These are phyloP conservation scores for Agapostemon virescens DNA, from an alignment of 2,888 invertebrate genomes.

Conservation along the genomic window DNA sequence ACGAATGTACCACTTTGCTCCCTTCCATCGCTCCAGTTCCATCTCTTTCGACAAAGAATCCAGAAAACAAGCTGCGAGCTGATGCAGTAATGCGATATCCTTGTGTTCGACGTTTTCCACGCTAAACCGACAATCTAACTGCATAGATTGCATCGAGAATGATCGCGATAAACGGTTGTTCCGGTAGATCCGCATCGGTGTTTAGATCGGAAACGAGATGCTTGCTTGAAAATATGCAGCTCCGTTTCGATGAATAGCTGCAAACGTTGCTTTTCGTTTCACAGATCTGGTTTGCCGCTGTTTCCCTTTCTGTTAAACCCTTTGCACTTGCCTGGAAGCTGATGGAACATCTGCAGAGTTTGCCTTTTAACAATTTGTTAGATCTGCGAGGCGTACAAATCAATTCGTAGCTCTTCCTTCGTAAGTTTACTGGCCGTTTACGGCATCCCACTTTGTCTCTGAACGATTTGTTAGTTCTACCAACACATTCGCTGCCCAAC, in stretches of 20 bases:
- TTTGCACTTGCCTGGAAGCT: background rate
- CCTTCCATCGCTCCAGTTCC: conserved; percentile 11
- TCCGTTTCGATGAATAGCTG: conserved; percentile 33
- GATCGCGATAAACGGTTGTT: conserved; percentile 24
- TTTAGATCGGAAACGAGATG: background rate
- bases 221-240: conserved; percentile 9
- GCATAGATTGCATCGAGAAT: conserved; percentile 8
- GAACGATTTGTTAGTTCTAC: no score
- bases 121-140: background rate
- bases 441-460: no score
- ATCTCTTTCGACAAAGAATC: conserved; percentile 15
- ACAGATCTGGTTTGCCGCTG: background rate
- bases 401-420: no score
- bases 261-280: conserved; percentile 12
- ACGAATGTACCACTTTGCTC: conserved; percentile 14
- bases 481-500: no score
- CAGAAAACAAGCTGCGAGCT: conserved; percentile 21
- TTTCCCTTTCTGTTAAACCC: background rate
- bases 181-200: conserved; percentile 1
- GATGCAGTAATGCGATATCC: conserved; percentile 28
- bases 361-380: background rate
- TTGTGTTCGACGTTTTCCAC: conserved; percentile 1
- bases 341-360: background rate
- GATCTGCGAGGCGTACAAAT: no score
- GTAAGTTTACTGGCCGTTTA: no score